A percentile compares a stretch with the other conserved stretches of the same genome.
Conservation (phyloP, 2,888 invertebrate species). For the Tetrapedia diversipes region DNA sequence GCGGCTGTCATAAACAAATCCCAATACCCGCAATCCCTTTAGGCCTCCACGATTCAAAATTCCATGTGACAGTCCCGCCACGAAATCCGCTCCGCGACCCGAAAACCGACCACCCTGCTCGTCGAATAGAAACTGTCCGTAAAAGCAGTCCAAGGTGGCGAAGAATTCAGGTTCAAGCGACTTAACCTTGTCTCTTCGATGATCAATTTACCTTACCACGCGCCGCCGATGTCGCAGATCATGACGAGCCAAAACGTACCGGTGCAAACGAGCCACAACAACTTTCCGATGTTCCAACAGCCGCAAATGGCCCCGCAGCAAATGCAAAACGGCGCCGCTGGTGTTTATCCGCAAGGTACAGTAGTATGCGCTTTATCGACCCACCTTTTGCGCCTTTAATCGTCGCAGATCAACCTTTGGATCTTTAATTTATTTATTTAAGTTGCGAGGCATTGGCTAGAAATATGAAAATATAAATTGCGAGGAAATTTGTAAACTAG, state of each 20-base stretch:
- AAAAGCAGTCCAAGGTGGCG: not conserved
- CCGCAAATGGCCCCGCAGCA: conserved; percentile 57
- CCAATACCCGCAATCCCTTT: conserved; percentile 54
- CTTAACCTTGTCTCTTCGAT: conserved; percentile 50
- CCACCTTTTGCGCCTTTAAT: too few relatives aligned
- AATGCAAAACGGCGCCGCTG: conserved; percentile 54
- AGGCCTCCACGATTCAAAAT: conserved; percentile 49
- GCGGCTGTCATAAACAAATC: conserved; percentile 34
- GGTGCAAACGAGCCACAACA: conserved; percentile 69
- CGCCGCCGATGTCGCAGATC: conserved; percentile 59
- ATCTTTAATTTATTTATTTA: too few relatives aligned
- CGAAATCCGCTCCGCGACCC: not conserved
- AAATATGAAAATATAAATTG: too few relatives aligned
- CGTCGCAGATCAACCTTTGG: too few relatives aligned
- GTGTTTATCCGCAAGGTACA: conserved; percentile 61
- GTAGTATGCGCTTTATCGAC: too few relatives aligned
- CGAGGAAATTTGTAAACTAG: too few relatives aligned
- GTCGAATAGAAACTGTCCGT: not conserved
- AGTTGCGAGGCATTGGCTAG: too few relatives aligned
- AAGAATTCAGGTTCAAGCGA: not conserved
- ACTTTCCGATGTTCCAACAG: conserved; percentile 68
- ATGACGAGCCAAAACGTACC: conserved; percentile 68
- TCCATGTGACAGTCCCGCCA: conserved; percentile 42
- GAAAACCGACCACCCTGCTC: not conserved
- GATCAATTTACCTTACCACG: conserved; percentile 57